Evolutionary conservation across 2,113 vertebrate genomes (phyloP).

Genomic region (Todiramphus saurophagus): DNA sequence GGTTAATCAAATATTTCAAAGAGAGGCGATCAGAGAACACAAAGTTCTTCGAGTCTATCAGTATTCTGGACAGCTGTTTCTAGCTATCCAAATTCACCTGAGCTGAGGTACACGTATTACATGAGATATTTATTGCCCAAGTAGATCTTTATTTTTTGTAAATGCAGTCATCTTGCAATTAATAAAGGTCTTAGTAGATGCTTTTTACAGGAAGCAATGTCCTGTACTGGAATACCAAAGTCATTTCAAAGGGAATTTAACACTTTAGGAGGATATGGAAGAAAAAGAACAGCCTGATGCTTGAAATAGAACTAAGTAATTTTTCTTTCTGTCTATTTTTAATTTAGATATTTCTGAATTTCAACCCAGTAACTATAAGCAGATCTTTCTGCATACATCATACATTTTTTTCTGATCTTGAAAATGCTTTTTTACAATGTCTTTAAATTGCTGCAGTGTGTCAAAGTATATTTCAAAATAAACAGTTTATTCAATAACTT

Average conservation of each 20-base stretch:
- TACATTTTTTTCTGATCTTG: not conserved
- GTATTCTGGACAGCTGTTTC: not conserved
- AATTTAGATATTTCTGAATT: not conserved
- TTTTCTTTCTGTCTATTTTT: not conserved
- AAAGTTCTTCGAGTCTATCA: not conserved
- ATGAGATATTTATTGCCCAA: not conserved
- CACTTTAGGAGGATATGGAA: not conserved
- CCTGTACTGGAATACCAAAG: not conserved
- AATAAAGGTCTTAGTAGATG: not conserved
- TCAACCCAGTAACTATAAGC: not conserved
- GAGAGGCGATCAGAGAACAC: not conserved
- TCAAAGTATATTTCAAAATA: constrained; percentile 1
- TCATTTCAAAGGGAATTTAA: not conserved
- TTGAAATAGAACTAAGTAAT: not conserved
- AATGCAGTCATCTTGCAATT: not conserved
- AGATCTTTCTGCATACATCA: not conserved
- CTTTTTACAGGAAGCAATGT: not conserved
- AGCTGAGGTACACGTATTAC: not conserved
- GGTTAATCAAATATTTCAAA: constrained; percentile 40
- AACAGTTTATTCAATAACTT: not conserved
- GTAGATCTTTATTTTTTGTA: not conserved
- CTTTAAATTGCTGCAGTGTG: not conserved
- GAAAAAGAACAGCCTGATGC: not conserved
- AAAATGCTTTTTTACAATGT: not conserved
- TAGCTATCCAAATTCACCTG: not conserved